Percentiles rank a stretch among this genome's conserved stretches.
phyloP scores from a whole-genome alignment of 2,113 vertebrate genomes.

The Varanus komodoensis region DNA sequence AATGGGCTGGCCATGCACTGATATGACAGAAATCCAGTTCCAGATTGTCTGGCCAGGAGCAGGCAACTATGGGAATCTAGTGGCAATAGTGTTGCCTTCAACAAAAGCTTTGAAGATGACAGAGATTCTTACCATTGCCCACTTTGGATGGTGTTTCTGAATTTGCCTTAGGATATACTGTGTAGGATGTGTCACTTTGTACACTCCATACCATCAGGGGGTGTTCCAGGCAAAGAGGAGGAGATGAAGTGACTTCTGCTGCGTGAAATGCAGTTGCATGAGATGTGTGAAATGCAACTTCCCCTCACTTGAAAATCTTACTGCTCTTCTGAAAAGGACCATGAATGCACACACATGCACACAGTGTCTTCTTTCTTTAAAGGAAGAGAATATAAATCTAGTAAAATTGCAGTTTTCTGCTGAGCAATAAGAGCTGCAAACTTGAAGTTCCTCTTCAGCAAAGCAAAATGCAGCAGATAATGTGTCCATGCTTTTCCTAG shows the following conservation, averaged over 20 bases:
- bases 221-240: constrained; percentile 15
- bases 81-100: background rate
- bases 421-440: background rate
- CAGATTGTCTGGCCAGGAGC: background rate
- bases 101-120: constrained; percentile 22
- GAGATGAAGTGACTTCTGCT: constrained; percentile 22
- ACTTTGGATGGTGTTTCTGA: background rate
- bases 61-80: background rate
- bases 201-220: constrained; percentile 12
- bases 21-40: background rate
- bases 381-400: constrained; percentile 5
- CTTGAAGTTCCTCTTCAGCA: background rate
- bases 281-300: background rate
- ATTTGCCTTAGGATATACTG: background rate
- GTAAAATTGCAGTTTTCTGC: background rate
- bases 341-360: too few species aligned
- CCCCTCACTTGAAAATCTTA: constrained; percentile 40
- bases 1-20: background rate
- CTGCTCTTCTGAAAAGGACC: constrained; percentile 16
- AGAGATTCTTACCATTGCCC: constrained; percentile 27
- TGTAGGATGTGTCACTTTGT: constrained; percentile 25
- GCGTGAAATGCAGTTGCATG: background rate
- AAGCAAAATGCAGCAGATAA: too few species aligned
- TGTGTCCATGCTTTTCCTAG: too few species aligned
- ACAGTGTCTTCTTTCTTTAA: constrained; percentile 5